phyloP scores from a whole-genome alignment of 2,113 vertebrate species.

The Urocitellus parryii region DNA sequence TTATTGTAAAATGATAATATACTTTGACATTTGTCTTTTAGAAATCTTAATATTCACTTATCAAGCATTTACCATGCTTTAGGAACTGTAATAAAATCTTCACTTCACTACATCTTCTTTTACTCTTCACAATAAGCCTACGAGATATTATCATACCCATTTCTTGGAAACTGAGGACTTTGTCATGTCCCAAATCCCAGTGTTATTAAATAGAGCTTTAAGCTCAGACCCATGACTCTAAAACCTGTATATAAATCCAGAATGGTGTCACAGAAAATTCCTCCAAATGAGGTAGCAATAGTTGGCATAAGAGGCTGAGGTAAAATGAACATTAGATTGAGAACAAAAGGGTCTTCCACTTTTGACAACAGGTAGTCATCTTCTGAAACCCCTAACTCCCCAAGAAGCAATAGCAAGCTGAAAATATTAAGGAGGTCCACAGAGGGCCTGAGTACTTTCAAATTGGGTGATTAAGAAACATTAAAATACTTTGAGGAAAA shows the following conservation, averaged over 20 bases:
- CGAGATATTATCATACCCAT: neutral
- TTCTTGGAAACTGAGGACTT: neutral
- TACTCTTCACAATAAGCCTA: neutral
- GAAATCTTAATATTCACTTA: neutral
- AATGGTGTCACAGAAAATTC: neutral
- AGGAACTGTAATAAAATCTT: neutral
- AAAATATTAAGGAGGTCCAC: neutral
- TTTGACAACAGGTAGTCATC: neutral
- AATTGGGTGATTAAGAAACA: neutral
- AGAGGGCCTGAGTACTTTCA: neutral
- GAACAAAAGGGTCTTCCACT: neutral
- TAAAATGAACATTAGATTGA: neutral
- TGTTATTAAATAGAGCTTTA: neutral
- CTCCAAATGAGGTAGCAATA: neutral
- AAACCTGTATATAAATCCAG: neutral
- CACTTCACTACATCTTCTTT: neutral
- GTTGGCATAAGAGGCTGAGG: neutral
- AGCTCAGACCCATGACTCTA: neutral
- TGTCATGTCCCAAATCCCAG: neutral
- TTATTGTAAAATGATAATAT: neutral
- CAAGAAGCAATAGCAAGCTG: neutral
- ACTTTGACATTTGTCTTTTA: neutral
- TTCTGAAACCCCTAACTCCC: neutral
- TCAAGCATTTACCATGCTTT: neutral
- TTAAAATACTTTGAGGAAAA: conserved; percentile 3